Percentiles rank a stretch among this genome's conserved stretches.
Evolutionary conservation across 2,888 invertebrate genomes (phyloP).

Genomic region (Taenaris catops): DNA sequence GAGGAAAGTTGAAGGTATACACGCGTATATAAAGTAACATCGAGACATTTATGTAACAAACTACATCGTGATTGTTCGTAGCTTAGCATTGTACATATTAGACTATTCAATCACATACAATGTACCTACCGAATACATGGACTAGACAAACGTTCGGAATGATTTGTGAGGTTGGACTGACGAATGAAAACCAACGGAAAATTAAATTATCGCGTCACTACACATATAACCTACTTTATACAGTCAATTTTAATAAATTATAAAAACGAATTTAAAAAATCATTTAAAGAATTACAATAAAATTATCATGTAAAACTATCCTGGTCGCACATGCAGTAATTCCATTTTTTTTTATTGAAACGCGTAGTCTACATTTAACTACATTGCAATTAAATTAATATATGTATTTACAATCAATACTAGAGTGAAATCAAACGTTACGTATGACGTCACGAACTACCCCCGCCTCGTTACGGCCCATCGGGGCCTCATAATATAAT

Average conservation of each 20-base stretch:
- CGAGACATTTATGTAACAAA: constrained; percentile 38
- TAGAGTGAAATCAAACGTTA: constrained; percentile 56
- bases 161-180: constrained; percentile 37
- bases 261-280: constrained; percentile 19
- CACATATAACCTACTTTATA: constrained; percentile 73
- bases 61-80: constrained; percentile 52
- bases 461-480: constrained; percentile 39
- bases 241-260: constrained; percentile 42
- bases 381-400: constrained; percentile 44
- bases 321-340: constrained; percentile 31
- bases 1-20: constrained; percentile 32
- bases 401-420: constrained; percentile 69
- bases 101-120: constrained; percentile 54
- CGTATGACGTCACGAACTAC: constrained; percentile 55
- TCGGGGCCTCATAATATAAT: constrained; percentile 61
- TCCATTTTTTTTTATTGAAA: constrained; percentile 35
- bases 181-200: constrained; percentile 25
- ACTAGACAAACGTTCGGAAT: constrained; percentile 58
- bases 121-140: constrained; percentile 54
- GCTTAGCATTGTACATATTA: constrained; percentile 43
- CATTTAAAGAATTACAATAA: constrained; percentile 21
- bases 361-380: constrained; percentile 58
- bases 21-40: constrained; percentile 29
- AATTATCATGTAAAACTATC: constrained; percentile 8
- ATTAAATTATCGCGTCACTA: constrained; percentile 29